Evolutionary conservation across 2,113 vertebrate species (phyloP), one percentile per base, ranked within the genome.

Genomic region (Pterophyllum scalare): DNA sequence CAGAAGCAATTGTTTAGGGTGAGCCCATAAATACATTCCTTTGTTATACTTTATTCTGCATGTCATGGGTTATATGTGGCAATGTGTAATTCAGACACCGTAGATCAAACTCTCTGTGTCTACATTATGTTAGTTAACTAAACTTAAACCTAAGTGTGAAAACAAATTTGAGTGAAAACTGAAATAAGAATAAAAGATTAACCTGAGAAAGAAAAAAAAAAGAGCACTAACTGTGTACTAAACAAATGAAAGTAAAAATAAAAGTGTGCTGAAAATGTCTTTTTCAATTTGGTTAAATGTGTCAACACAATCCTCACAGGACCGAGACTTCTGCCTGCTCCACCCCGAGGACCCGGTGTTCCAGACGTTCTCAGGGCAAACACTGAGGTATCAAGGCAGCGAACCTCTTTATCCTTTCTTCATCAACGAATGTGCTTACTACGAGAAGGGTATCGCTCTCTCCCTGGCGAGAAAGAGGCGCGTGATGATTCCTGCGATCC

Each of bases 391-490:
- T 20, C 84, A 89, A 64, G 94, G 94, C 38, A 58, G 7, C 0
- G 91, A 94, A 65, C 80, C 94, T 26, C 93, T 95, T 22, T 93
- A 94, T 59, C 93, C 94, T 10, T 94, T 95, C 89, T 95, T 96
- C 77, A 90, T 95, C 83, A 96, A 96, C 9, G 95, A 96, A 81
- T 90, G 93, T 14, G 94, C 95, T 1, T 96, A 96, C 72, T 95
- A 96, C 2, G 94, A 96, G 78, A 96, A 95, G 75, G 91, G 91
- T 79, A 94, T 95, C 2, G 95, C 94, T 8, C 87, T 95, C 26
- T 93, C 91, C 12, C 89, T 95, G 24, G 94, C 94, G 0, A 88
- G 90, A 38, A 93, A 88, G 79, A 92, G 75, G 62, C 10, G 43
- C 1, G 90, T 95, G 54, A 62, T 14, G 61, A 33, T 95, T 26